Evolutionary conservation across 1,140 invertebrate genomes (phyloP).

Genomic region (Thaumatotibia leucotreta): DNA sequence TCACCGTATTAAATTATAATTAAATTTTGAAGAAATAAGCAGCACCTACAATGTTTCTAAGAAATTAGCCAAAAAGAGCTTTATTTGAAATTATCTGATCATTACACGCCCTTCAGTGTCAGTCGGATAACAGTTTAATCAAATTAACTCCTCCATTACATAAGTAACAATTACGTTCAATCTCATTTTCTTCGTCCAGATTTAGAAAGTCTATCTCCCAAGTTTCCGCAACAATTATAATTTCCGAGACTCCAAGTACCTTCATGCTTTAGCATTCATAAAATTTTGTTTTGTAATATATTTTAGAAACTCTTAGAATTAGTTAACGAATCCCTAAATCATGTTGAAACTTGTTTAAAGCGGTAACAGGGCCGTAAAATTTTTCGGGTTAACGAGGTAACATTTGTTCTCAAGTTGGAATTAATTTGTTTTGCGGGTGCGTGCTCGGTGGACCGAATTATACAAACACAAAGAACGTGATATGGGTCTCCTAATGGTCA

Average conservation of each 20-base stretch:
- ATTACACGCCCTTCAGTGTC: no score
- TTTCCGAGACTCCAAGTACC: not conserved
- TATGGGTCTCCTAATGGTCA: slow-evolving; percentile 47
- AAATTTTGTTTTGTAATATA: slow-evolving; percentile 8
- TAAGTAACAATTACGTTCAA: no score
- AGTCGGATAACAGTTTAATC: not conserved
- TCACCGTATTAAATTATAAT: no score
- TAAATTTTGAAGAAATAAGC: no score
- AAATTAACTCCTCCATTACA: not conserved
- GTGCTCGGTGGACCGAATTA: slow-evolving; percentile 26
- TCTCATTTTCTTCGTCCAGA: no score
- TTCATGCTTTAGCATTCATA: not conserved
- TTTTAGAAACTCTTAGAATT: slow-evolving; percentile 13
- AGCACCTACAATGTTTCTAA: no score
- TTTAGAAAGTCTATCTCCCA: not conserved
- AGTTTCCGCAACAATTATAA: not conserved
- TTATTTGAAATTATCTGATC: no score
- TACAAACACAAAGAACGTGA: slow-evolving; percentile 49
- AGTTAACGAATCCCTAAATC: slow-evolving; percentile 11
- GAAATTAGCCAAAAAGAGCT: no score
- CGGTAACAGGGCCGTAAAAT: slow-evolving; percentile 29
- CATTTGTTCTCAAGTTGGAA: slow-evolving; percentile 48
- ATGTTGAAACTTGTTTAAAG: slow-evolving; percentile 23
- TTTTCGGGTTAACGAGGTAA: slow-evolving; percentile 45
- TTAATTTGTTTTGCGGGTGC: slow-evolving; percentile 46